Base-by-base conservation (phyloP, 2,797 vertebrate genomes). In the Hypotaenidia okinawae region DNA sequence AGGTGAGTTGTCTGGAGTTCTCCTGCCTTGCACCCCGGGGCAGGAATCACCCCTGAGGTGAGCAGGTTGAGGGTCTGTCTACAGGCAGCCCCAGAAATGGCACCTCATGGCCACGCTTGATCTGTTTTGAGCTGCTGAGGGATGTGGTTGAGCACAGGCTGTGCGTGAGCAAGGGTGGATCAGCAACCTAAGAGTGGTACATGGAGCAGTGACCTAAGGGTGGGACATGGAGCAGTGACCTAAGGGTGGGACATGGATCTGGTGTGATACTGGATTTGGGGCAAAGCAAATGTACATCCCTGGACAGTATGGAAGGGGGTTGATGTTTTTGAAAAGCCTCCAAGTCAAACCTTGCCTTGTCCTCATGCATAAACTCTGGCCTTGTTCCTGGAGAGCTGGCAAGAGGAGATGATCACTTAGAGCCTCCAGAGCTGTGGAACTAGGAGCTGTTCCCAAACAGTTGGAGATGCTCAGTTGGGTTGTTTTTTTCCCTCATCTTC, bases 1-100 rank as follows among this genome's bases (percentile, higher is more conserved):
- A 98, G 98, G 99, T 99, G 96, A 98, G 98, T 92, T 3, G 3
- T 17, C 19, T 0, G 16, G 45, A 55, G n/a, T 1, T 61, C 43
- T 69, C 14, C 66, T 8, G 0, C 37, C 52, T 49, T 9, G 0
- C 12, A 57, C 8, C 19, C 16, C 16, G 0, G 0, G 28, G 55
- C 16, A 43, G 43, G 33, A 7, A 1, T 13, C 28, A 39, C 43
- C 15, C 35, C 13, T 51, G 5, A 12, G 24, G 27, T 9, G 23
- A 11, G 33, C 37, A 54, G 55, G 32, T 43, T 5, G 21, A 75
- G 51, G 41, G 8, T 7, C 35, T 27, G 32, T 32, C 51, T 43
- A 3, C 18, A 37, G 68, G 33, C 23, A 74, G 75, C 68, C 54
- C 5, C 24, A n/a, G 58, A 70, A 84, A 6, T 10, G 23, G 58